Evolutionary conservation across 2,888 invertebrate genomes (phyloP).

Genomic region (Euphydryas editha): DNA sequence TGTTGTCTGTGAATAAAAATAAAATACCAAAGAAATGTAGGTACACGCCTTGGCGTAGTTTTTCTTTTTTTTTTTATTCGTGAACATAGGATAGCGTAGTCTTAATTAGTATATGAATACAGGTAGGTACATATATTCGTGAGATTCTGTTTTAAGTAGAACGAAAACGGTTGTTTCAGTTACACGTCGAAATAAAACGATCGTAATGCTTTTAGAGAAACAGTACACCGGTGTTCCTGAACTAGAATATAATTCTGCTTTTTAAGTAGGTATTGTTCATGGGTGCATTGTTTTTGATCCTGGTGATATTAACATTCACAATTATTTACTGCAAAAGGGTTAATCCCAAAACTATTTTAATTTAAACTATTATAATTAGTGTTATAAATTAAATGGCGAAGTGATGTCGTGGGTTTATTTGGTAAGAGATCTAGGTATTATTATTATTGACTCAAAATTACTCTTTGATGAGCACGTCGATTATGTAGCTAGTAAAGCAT

Average conservation of each 20-base stretch:
- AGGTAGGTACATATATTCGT: slow-evolving; percentile 32
- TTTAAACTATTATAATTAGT: too few species aligned
- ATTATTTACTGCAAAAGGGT: too few species aligned
- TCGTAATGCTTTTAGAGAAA: slow-evolving; percentile 12
- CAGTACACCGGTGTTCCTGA: too few species aligned
- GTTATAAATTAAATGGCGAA: too few species aligned
- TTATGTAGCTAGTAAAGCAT: too few species aligned
- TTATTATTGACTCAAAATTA: too few species aligned
- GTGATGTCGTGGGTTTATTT: too few species aligned
- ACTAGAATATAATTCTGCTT: not conserved
- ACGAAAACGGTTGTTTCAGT: slow-evolving; percentile 32
- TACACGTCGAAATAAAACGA: slow-evolving; percentile 39
- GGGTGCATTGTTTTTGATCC: not conserved
- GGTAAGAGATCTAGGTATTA: too few species aligned
- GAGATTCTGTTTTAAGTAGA: slow-evolving; percentile 43
- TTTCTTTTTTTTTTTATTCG: slow-evolving; percentile 42
- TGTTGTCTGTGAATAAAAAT: slow-evolving; percentile 25
- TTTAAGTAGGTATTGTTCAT: not conserved
- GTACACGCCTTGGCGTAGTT: slow-evolving; percentile 30
- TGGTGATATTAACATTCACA: not conserved
- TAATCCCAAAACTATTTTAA: too few species aligned
- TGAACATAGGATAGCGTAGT: slow-evolving; percentile 42
- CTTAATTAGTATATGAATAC: slow-evolving; percentile 46
- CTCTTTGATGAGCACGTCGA: too few species aligned
- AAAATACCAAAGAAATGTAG: slow-evolving; percentile 34